These are phyloP conservation scores for Sebastes oblongus DNA, from an alignment of 2,797 vertebrate species.

Conservation along the genomic window DNA sequence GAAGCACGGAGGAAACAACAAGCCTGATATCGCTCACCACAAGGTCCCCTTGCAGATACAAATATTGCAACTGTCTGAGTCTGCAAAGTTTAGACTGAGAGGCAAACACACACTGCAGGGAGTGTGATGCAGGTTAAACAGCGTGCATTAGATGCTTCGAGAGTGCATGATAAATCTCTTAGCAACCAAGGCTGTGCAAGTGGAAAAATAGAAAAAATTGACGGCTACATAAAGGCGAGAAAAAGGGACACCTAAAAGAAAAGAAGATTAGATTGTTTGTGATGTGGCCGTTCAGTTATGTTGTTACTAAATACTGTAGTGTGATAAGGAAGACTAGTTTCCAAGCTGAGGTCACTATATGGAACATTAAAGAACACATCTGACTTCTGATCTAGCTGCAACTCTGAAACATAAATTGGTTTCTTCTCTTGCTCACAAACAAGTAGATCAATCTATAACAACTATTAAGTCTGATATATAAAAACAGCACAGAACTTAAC, in stretches of 20 bases:
- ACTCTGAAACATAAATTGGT: background rate
- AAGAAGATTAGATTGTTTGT: background rate
- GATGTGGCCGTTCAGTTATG: constrained; percentile 24
- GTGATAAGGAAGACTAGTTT: constrained; percentile 33
- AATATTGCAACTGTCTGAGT: constrained; percentile 64
- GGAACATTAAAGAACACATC: constrained; percentile 48
- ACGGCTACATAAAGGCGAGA: background rate
- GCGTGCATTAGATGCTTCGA: background rate
- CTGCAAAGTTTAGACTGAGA: constrained; percentile 61
- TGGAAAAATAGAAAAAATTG: constrained; percentile 31
- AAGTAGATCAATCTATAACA: background rate
- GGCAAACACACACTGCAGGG: constrained; percentile 6
- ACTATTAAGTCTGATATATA: background rate
- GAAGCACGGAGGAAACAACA: constrained; percentile 70
- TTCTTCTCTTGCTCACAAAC: background rate
- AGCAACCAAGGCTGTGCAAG: constrained; percentile 27
- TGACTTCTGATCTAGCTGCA: background rate
- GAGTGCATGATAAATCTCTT: constrained; percentile 19
- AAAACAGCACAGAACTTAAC: background rate
- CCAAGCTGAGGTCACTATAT: constrained; percentile 39
- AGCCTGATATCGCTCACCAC: constrained; percentile 68
- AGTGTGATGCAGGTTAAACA: constrained; percentile 28
- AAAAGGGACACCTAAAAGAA: constrained; percentile 8
- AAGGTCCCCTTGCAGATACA: constrained; percentile 70
- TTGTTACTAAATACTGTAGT: constrained; percentile 7